These are phyloP conservation scores for Venusia cambrica DNA, from an alignment of 2,888 invertebrate genomes.

Conservation along the genomic window DNA sequence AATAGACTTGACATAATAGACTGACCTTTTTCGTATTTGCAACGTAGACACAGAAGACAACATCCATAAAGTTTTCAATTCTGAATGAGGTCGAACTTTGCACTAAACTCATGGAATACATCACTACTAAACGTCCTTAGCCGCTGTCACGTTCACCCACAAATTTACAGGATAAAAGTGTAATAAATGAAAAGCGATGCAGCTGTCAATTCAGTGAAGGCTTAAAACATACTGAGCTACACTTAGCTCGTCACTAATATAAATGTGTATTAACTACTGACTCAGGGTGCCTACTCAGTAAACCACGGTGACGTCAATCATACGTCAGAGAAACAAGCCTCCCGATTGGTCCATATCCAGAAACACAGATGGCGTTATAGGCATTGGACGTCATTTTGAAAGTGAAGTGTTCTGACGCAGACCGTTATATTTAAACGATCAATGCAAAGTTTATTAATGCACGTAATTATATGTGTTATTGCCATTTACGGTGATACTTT, in stretches of 20 bases:
- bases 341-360: constrained; percentile 27
- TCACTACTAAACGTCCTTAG: constrained; percentile 38
- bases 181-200: too few relatives aligned
- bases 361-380: constrained; percentile 24
- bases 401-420: constrained; percentile 14
- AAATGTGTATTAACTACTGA: constrained; percentile 29
- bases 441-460: constrained; percentile 6
- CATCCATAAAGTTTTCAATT: constrained; percentile 69
- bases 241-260: constrained; percentile 28
- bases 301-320: constrained; percentile 33
- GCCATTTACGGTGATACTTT: constrained; percentile 6
- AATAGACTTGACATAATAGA: too few relatives aligned
- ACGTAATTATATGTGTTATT: constrained; percentile 15
- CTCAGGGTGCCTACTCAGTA: constrained; percentile 25
- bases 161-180: too few relatives aligned
- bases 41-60: constrained; percentile 65
- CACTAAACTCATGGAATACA: constrained; percentile 58
- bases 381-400: constrained; percentile 23
- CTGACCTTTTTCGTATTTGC: constrained; percentile 52
- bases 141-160: too few relatives aligned
- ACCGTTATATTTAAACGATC: constrained; percentile 18
- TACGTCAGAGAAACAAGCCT: constrained; percentile 20
- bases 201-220: constrained; percentile 14
- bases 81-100: constrained; percentile 42
- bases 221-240: constrained; percentile 20